A percentile compares a stretch with the other conserved stretches of the same genome.
These are phyloP conservation scores for Psilanteris sp. DNA, from an alignment of 1,140 invertebrate genomes.

Conservation along the genomic window DNA sequence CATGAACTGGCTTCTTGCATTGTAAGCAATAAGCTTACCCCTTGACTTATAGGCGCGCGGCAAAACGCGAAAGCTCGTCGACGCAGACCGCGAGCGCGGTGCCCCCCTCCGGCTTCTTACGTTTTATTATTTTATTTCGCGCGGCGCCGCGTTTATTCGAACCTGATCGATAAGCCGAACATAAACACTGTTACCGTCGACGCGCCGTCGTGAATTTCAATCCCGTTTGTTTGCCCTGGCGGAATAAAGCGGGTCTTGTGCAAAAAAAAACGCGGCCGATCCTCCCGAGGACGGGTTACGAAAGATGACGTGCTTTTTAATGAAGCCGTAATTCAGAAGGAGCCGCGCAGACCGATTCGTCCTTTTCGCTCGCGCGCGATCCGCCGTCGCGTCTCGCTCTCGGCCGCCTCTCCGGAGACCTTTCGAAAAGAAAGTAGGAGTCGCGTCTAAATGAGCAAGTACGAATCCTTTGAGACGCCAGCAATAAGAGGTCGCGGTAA, in stretches of 20 bases:
- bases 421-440: slow-evolving; percentile 63
- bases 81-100: background rate
- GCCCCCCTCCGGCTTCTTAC: background rate
- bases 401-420: slow-evolving; percentile 41
- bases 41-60: slow-evolving; percentile 38
- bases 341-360: slow-evolving; percentile 29
- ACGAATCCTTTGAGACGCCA: slow-evolving; percentile 71
- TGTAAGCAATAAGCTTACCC: slow-evolving; percentile 47
- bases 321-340: slow-evolving; percentile 24
- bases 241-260: too few species aligned
- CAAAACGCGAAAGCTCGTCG: background rate
- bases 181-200: slow-evolving; percentile 6
- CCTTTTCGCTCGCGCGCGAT: slow-evolving; percentile 13
- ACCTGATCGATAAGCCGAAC: slow-evolving; percentile 19
- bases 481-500: slow-evolving; percentile 55
- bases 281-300: too few species aligned
- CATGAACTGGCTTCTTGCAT: slow-evolving; percentile 39
- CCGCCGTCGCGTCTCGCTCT: slow-evolving; percentile 24
- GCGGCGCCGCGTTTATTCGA: background rate
- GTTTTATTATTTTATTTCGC: background rate
- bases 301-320: too few species aligned
- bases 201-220: slow-evolving; percentile 5
- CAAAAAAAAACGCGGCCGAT: too few species aligned
- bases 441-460: slow-evolving; percentile 74
- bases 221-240: too few species aligned